Conservation (phyloP, 1,140 invertebrate genomes). For the Mactra quadrangularis region DNA sequence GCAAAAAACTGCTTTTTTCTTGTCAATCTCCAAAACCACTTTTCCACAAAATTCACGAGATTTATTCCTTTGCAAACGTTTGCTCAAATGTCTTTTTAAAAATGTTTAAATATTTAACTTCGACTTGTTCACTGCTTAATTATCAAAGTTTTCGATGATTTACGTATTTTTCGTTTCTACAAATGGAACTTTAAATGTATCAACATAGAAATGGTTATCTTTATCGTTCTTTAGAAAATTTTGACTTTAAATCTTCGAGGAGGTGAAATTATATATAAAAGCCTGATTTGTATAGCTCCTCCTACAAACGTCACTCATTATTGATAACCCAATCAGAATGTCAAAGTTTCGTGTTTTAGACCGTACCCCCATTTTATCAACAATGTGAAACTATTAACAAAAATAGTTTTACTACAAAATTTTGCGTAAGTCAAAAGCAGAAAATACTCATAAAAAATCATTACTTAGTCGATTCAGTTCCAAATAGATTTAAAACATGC, state of each 20-base stretch:
- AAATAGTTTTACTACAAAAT: not conserved
- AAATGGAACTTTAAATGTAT: not conserved
- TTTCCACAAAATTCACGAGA: not conserved
- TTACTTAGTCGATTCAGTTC: too few species aligned
- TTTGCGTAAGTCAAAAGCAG: too few species aligned
- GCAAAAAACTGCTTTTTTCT: not conserved
- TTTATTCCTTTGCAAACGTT: too few species aligned
- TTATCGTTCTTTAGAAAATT: not conserved
- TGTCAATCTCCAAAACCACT: not conserved
- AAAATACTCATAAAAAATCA: too few species aligned
- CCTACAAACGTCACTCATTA: constrained; percentile 6
- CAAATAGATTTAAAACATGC: too few species aligned
- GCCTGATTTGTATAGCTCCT: not conserved
- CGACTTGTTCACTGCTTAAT: not conserved
- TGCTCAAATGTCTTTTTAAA: too few species aligned
- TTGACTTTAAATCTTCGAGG: not conserved
- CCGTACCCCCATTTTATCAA: not conserved
- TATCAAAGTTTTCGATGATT: constrained; percentile 23
- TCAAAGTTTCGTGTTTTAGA: not conserved
- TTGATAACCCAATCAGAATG: constrained; percentile 12
- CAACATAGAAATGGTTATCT: too few species aligned
- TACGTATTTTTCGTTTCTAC: not conserved
- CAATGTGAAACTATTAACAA: not conserved
- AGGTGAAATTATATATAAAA: constrained; percentile 9
- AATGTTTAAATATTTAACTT: not conserved